Percentiles rank a stretch among this genome's conserved stretches.
Conservation (phyloP, 2,797 vertebrate genomes). For the Periophthalmus magnuspinnatus region DNA sequence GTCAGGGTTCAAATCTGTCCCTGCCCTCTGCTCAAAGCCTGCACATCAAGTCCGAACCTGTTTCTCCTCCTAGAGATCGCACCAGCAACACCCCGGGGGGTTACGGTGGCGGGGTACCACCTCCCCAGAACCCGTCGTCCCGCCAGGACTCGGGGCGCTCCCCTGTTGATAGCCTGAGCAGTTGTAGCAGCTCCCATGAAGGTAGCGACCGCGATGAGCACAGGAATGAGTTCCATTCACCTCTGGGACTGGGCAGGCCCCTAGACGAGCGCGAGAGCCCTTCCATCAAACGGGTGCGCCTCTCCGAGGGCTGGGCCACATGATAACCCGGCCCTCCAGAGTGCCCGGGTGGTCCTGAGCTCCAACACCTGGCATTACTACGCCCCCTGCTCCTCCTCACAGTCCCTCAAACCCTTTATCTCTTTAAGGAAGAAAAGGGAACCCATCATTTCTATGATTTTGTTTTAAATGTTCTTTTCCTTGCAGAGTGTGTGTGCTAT, state of each 20-base stretch:
- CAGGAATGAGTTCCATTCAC: constrained; percentile 97
- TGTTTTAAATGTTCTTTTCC: constrained; percentile 60
- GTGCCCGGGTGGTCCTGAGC: constrained; percentile 49
- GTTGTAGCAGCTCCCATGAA: constrained; percentile 98
- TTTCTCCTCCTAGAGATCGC: constrained; percentile 99
- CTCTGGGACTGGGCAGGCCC: constrained; percentile 94
- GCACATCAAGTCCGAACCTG: constrained; percentile 99
- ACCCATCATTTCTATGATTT: constrained; percentile 59
- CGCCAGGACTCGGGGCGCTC: constrained; percentile 98
- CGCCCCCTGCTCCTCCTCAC: constrained; percentile 54
- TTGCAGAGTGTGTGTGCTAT: constrained; percentile 93
- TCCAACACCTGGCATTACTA: constrained; percentile 44
- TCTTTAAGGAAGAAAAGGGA: constrained; percentile 69
- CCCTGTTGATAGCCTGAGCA: constrained; percentile 98
- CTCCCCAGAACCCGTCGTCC: constrained; percentile 78
- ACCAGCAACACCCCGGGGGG: constrained; percentile 94
- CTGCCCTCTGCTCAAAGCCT: constrained; percentile 99
- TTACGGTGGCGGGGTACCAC: constrained; percentile 85
- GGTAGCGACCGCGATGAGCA: constrained; percentile 98
- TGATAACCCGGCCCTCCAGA: constrained; percentile 77
- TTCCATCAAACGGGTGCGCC: constrained; percentile 96
- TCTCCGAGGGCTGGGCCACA: constrained; percentile 99
- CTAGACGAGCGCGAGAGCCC: constrained; percentile 97
- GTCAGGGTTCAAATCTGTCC: constrained; percentile 99
- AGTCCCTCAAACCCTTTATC: constrained; percentile 60